phyloP scores from a whole-genome alignment of 2,888 invertebrate species.

The Sthenelais limicola region DNA sequence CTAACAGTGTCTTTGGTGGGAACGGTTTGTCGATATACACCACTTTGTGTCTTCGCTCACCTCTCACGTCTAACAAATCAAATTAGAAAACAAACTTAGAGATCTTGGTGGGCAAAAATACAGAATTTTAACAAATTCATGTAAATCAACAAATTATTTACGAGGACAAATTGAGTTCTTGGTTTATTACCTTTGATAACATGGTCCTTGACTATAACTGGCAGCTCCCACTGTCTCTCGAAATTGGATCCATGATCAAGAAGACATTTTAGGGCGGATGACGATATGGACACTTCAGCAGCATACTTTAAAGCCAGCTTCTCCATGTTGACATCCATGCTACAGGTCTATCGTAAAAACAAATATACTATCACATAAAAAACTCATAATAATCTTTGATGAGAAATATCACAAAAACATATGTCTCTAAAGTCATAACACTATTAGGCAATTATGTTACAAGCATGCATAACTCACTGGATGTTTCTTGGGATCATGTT shows the following conservation, averaged over 20 bases:
- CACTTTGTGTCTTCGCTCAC: constrained; percentile 51
- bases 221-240: constrained; percentile 61
- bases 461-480: too few species aligned
- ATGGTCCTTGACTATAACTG: constrained; percentile 58
- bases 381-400: too few species aligned
- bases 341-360: constrained; percentile 42
- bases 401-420: too few species aligned
- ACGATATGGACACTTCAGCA: constrained; percentile 60
- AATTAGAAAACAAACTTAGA: too few species aligned
- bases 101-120: too few species aligned
- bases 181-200: constrained; percentile 34
- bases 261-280: constrained; percentile 59
- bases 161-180: too few species aligned
- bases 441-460: too few species aligned
- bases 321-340: constrained; percentile 60
- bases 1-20: constrained; percentile 46
- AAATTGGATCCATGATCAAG: constrained; percentile 57
- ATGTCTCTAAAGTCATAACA: too few species aligned
- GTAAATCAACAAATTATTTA: too few species aligned
- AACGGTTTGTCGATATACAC: constrained; percentile 62
- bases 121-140: too few species aligned
- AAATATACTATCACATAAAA: background rate
- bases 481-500: too few species aligned
- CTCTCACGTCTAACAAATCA: constrained; percentile 15
- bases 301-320: constrained; percentile 56